Conservation (phyloP, 2,797 vertebrate genomes). For the Pyrocephalus nanus region DNA sequence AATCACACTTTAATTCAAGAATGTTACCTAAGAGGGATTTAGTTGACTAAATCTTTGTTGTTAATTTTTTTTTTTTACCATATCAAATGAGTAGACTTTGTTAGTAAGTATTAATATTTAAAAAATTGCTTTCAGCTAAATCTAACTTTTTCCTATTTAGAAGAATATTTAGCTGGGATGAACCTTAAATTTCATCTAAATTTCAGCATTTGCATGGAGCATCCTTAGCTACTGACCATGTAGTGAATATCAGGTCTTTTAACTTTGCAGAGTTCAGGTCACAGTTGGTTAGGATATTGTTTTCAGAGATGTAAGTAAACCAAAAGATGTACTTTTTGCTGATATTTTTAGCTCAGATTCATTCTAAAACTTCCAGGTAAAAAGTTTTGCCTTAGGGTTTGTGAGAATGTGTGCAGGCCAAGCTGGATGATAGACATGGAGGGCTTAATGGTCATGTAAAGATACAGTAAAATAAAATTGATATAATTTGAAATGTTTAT, state of each 20-base stretch:
- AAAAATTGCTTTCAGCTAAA: background rate
- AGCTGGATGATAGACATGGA: background rate
- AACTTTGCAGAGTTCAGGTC: background rate
- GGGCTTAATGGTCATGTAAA: constrained; percentile 13
- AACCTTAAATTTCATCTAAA: background rate
- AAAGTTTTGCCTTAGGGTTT: background rate
- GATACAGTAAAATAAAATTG: constrained; percentile 44
- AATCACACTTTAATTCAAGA: background rate
- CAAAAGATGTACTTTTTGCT: background rate
- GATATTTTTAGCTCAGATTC: background rate
- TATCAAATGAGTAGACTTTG: background rate
- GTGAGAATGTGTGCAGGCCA: background rate
- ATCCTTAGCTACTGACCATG: background rate
- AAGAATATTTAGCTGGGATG: background rate
- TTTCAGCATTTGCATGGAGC: background rate
- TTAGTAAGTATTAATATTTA: background rate
- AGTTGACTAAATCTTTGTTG: background rate
- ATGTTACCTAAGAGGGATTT: background rate
- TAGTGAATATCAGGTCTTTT: background rate
- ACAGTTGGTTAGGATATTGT: background rate
- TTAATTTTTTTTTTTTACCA: background rate
- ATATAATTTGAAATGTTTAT: constrained; percentile 74
- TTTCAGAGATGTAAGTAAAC: background rate
- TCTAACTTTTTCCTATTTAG: background rate
- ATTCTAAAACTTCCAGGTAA: background rate